Evolutionary conservation across 2,797 vertebrate species (phyloP).

Genomic region (Potorous gilbertii): DNA sequence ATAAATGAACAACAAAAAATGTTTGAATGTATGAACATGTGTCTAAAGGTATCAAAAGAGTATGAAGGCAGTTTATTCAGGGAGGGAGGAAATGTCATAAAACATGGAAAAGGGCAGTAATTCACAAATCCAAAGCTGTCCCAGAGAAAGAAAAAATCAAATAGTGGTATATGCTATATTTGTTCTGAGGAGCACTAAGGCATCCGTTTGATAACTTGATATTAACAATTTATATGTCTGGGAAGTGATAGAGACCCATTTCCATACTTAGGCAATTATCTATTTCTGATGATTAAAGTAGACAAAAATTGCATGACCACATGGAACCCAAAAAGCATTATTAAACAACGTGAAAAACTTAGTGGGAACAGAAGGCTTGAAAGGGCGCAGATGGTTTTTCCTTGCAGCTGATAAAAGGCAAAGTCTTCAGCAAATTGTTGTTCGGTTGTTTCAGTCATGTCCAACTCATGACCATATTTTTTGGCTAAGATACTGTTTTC

Average conservation of each 20-base stretch:
- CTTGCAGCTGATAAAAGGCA: background rate
- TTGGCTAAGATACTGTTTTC: background rate
- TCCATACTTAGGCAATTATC: background rate
- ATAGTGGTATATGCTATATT: background rate
- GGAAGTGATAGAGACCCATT: background rate
- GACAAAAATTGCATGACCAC: background rate
- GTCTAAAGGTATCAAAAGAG: background rate
- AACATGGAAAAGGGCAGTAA: too few species aligned
- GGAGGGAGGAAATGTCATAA: background rate
- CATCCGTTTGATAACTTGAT: background rate
- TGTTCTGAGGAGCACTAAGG: background rate
- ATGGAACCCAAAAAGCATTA: background rate
- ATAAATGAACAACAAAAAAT: too few species aligned
- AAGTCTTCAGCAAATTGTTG: background rate
- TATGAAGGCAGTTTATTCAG: background rate
- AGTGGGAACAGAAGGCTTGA: background rate
- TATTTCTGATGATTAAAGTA: background rate
- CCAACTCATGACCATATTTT: background rate
- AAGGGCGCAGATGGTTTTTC: background rate
- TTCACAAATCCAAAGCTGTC: background rate
- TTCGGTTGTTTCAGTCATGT: background rate
- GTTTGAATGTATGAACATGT: background rate
- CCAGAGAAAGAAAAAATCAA: background rate
- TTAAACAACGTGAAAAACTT: background rate
- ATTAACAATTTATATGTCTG: background rate